These are phyloP conservation scores for Camponotus pennsylvanicus DNA, from an alignment of 1,140 invertebrate species.

Conservation along the genomic window DNA sequence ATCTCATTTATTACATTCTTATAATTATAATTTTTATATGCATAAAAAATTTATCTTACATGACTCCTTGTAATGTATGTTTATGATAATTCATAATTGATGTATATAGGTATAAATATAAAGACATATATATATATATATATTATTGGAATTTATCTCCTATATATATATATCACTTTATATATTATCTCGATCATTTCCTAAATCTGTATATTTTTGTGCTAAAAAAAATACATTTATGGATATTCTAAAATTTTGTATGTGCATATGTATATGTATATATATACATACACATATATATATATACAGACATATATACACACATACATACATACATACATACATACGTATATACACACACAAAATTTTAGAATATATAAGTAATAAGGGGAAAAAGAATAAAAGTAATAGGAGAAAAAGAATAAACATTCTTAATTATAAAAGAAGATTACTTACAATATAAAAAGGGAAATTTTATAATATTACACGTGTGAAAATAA, in stretches of 20 bases:
- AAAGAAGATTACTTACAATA: background rate
- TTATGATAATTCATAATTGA: conserved; percentile 20
- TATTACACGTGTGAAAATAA: background rate
- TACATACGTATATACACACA: no score
- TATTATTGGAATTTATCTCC: conserved; percentile 28
- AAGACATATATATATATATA: conserved; percentile 41
- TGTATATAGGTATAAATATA: conserved; percentile 69
- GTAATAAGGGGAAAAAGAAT: background rate
- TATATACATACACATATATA: no score
- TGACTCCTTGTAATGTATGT: background rate
- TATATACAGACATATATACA: no score
- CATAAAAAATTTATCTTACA: background rate
- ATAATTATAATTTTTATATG: conserved; percentile 41
- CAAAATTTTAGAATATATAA: background rate
- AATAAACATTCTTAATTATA: background rate
- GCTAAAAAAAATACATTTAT: background rate
- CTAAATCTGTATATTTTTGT: background rate
- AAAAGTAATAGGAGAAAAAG: no score
- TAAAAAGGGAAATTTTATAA: no score
- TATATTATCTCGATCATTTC: background rate
- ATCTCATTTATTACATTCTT: conserved; percentile 3
- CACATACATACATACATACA: no score
- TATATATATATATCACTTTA: conserved; percentile 16
- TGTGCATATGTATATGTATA: no score
- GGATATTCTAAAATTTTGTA: background rate